These are phyloP conservation scores for Antheraea pernyi DNA, from an alignment of 1,140 invertebrate species.

Conservation along the genomic window DNA sequence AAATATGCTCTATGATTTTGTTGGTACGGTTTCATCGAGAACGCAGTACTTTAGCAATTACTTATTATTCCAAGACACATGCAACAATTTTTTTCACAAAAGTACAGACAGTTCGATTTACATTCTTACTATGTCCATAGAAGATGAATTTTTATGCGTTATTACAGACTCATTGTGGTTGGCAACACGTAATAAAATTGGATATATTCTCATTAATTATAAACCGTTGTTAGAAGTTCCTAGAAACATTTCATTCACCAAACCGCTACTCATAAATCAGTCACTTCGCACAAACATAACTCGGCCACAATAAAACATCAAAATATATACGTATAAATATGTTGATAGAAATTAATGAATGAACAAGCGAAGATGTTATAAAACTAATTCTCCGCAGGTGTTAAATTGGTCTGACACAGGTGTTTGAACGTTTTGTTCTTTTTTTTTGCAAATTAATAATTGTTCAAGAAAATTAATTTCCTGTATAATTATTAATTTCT, in stretches of 20 bases:
- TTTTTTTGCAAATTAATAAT: too few relatives aligned
- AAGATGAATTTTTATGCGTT: too few relatives aligned
- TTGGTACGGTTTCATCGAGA: too few relatives aligned
- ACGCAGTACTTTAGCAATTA: too few relatives aligned
- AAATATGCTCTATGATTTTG: too few relatives aligned
- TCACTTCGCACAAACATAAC: background rate
- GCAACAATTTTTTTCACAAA: too few relatives aligned
- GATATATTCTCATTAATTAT: too few relatives aligned
- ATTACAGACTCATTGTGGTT: background rate
- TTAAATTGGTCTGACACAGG: background rate
- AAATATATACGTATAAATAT: background rate
- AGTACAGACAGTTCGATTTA: too few relatives aligned
- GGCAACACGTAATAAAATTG: background rate
- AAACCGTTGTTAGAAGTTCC: background rate
- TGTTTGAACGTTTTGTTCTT: background rate
- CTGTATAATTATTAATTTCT: constrained; percentile 1
- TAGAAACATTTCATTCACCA: background rate
- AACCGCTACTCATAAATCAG: background rate
- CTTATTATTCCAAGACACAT: too few relatives aligned
- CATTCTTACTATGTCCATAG: too few relatives aligned
- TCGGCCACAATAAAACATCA: background rate
- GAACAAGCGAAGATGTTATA: background rate
- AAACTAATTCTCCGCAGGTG: background rate
- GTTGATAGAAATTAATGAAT: background rate
- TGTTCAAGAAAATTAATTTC: background rate